These are phyloP conservation scores for Sparidentex hasta DNA, from an alignment of 2,797 vertebrate species.

Conservation along the genomic window DNA sequence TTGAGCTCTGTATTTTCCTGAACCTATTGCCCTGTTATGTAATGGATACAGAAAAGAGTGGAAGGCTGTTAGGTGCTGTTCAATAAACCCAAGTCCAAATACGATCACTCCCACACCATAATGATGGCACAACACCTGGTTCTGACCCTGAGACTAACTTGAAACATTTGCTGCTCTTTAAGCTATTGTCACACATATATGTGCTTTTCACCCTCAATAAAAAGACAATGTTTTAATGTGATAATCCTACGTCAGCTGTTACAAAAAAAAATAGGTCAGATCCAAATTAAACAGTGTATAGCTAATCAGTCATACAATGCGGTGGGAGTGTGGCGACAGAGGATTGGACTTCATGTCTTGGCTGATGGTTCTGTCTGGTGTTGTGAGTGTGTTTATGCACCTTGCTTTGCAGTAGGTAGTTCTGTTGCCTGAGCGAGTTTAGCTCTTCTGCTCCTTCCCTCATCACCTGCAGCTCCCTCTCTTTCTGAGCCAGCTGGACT, in stretches of 20 bases:
- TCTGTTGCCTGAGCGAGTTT: conserved; percentile 88
- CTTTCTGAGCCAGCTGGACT: conserved; percentile 83
- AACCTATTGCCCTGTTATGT: neutral
- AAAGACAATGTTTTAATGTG: neutral
- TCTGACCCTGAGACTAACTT: neutral
- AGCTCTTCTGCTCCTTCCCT: conserved; percentile 85
- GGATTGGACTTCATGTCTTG: neutral
- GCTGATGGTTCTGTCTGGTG: neutral
- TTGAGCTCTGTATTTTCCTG: neutral
- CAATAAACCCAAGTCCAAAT: neutral
- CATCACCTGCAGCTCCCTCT: conserved; percentile 84
- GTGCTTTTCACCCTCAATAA: neutral
- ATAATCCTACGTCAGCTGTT: neutral
- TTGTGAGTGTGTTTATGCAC: conserved; percentile 71
- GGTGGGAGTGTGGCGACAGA: neutral
- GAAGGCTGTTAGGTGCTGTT: too few species aligned
- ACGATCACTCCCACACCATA: neutral
- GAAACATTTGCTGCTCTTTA: neutral
- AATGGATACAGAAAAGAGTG: neutral
- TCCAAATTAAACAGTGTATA: neutral
- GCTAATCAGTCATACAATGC: neutral
- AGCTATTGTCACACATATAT: neutral
- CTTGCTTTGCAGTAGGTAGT: conserved; percentile 92
- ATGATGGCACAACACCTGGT: neutral
- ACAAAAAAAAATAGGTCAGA: neutral